Base-by-base conservation (phyloP, 2,797 vertebrate genomes). In the Ambastaia sidthimunki region DNA sequence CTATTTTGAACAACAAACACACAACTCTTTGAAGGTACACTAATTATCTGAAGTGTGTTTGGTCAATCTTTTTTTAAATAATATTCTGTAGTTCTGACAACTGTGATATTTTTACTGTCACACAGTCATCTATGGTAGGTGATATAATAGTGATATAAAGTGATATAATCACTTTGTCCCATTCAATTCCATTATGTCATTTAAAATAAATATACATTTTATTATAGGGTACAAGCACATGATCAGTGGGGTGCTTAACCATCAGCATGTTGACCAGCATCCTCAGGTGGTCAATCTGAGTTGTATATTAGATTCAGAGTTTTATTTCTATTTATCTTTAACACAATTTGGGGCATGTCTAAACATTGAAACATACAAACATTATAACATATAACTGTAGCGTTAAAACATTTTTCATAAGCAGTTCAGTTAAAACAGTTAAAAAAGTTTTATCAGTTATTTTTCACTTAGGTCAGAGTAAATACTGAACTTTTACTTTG, bases 31-130 rank as follows among this genome's bases (percentile, higher is more conserved):
- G 25, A 34, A 59, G 28, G n/a, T 60, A 74, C 31, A 52, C 57
- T 77, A 77, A 82, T 85, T 82, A 80, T n/a, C 52, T 66, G 18
- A 73, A 54, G 41, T 77, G 80, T 82, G 80, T 82, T 80, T 77
- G 19, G 63, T 71, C 71, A 78, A 54, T 67, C 31, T 78, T 66
- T 74, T 79, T 71, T 21, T 12, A 47, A 44, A 44, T 10, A 44
- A 70, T 63, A 70, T 65, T 71, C 41, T 80, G 76, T 71, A 11
- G 16, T 71, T 80, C 50, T 82, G 54, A 74, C 65, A 75, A 80
- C 59, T 41, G 63, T 62, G 21, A 50, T 71, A 54, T 77, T 80
- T 76, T 57, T 55, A 77, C 50, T 41, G 54, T 28, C 5, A 10
- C 60, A 28, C 77, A 70, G 57, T 81, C 74, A 83, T 77, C 13